A percentile compares a stretch with the other conserved stretches of the same genome.
Conservation (phyloP, 2,797 vertebrate species). For the Selene dorsalis region DNA sequence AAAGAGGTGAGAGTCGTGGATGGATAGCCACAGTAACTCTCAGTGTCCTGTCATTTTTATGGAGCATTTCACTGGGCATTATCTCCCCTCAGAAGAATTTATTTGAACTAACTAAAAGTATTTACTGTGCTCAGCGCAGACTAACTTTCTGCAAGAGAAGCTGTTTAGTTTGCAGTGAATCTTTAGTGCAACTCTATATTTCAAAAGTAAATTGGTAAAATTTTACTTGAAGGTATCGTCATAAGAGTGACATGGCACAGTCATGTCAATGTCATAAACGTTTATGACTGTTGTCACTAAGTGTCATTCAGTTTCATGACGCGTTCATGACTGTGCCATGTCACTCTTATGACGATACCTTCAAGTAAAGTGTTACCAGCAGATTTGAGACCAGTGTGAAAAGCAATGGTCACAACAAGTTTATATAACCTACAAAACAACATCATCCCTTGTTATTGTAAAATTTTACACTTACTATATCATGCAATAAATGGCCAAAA, state of each 20-base stretch:
- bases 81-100: constrained; percentile 17
- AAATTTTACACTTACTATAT: neutral
- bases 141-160: neutral
- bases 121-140: neutral
- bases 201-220: too few relatives aligned
- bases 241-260: too few relatives aligned
- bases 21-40: constrained; percentile 32
- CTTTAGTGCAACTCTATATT: neutral
- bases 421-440: neutral
- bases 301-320: too few relatives aligned
- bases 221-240: too few relatives aligned
- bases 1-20: constrained; percentile 1
- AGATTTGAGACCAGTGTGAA: neutral
- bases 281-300: too few relatives aligned
- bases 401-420: neutral
- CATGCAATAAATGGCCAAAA: too few relatives aligned
- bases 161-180: too few relatives aligned
- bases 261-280: too few relatives aligned
- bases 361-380: too few relatives aligned
- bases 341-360: too few relatives aligned
- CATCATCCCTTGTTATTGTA: neutral
- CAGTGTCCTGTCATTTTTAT: constrained; percentile 37
- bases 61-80: constrained; percentile 17
- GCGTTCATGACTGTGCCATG: too few relatives aligned
- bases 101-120: constrained; percentile 5